Evolutionary conservation across 2,113 vertebrate species (phyloP).

Genomic region (Morone chrysops): DNA sequence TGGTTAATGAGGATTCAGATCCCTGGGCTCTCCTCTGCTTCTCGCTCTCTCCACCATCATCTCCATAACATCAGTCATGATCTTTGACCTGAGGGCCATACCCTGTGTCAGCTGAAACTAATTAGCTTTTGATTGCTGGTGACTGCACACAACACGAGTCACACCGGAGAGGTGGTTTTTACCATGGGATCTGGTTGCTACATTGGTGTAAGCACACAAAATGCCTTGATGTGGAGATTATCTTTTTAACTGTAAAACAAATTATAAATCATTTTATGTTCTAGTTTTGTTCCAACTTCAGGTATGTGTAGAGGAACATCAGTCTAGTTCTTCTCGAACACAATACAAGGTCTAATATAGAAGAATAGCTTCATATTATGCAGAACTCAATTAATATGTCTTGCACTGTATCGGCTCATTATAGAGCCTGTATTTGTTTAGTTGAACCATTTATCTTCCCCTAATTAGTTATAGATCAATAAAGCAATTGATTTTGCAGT

Average conservation of each 20-base stretch:
- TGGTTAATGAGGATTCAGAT: slow-evolving; percentile 82
- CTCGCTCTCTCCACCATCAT: slow-evolving; percentile 73
- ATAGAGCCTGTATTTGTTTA: slow-evolving; percentile 83
- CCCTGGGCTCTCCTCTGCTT: slow-evolving; percentile 67
- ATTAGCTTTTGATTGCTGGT: slow-evolving; percentile 84
- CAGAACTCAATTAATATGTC: slow-evolving; percentile 78
- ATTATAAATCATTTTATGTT: neutral
- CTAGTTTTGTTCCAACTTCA: slow-evolving; percentile 3
- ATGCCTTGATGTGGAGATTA: slow-evolving; percentile 21
- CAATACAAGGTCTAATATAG: slow-evolving; percentile 43
- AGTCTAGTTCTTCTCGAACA: slow-evolving; percentile 42
- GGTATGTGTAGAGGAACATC: slow-evolving; percentile 30
- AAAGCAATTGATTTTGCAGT: slow-evolving; percentile 85
- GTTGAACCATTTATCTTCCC: slow-evolving; percentile 83
- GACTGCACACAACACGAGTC: slow-evolving; percentile 76
- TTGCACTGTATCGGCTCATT: slow-evolving; percentile 81
- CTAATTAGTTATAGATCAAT: slow-evolving; percentile 88
- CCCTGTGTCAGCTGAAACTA: slow-evolving; percentile 84
- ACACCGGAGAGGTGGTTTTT: slow-evolving; percentile 53
- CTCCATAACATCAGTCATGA: slow-evolving; percentile 82
- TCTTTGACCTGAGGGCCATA: slow-evolving; percentile 82
- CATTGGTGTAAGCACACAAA: slow-evolving; percentile 13
- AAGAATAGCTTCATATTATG: slow-evolving; percentile 65
- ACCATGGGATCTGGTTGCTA: slow-evolving; percentile 51
- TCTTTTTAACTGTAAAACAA: slow-evolving; percentile 24